Conservation (phyloP, 2,888 invertebrate genomes). For the Crocallis elinguaria region DNA sequence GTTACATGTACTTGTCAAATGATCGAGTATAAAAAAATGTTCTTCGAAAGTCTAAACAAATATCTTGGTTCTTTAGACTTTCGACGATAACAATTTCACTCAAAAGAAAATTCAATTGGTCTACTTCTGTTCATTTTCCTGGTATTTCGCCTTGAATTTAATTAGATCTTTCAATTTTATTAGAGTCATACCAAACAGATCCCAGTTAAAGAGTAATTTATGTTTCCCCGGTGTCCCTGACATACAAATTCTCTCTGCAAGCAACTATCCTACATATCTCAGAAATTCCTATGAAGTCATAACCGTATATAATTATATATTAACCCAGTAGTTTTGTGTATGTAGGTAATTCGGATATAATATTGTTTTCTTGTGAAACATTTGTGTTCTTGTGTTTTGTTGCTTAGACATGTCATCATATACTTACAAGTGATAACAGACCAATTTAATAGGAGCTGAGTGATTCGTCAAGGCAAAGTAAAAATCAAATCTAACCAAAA, state of each 20-base stretch:
- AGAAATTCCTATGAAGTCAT: slow-evolving; percentile 23
- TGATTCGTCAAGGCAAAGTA: slow-evolving; percentile 11
- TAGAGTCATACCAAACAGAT: slow-evolving; percentile 17
- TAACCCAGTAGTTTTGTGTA: slow-evolving; percentile 12
- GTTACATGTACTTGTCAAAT: no score
- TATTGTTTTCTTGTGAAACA: neutral
- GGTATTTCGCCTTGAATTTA: slow-evolving; percentile 13
- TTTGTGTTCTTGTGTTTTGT: no score
- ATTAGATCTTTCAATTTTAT: slow-evolving; percentile 14
- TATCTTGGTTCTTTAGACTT: no score
- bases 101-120: neutral
- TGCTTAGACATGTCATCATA: no score
- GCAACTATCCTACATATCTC: slow-evolving; percentile 32
- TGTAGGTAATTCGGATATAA: neutral
- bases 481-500: slow-evolving; percentile 11
- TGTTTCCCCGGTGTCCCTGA: slow-evolving; percentile 34
- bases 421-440: neutral
- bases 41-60: no score
- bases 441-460: slow-evolving; percentile 9
- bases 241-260: slow-evolving; percentile 33
- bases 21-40: no score
- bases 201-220: slow-evolving; percentile 26
- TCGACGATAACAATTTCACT: no score
- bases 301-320: slow-evolving; percentile 18
- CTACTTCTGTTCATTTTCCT: neutral